Percentiles rank a stretch among this genome's conserved stretches.
Evolutionary conservation across 2,888 invertebrate species (phyloP).

Genomic region (Saturnia japonica): DNA sequence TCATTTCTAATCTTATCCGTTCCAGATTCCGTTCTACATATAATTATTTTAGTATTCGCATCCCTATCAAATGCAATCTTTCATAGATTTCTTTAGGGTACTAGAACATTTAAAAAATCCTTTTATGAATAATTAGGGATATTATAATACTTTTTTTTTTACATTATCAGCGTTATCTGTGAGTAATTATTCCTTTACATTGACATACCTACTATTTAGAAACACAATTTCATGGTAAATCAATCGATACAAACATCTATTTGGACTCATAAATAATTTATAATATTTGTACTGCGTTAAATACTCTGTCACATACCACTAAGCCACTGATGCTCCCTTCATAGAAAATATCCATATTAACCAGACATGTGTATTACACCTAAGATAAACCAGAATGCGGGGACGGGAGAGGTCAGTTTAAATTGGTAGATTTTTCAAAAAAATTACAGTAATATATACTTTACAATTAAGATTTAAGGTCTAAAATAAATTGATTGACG

Average conservation of each 20-base stretch:
- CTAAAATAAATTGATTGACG: slow-evolving; percentile 28
- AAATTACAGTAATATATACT: slow-evolving; percentile 21
- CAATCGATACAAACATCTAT: slow-evolving; percentile 23
- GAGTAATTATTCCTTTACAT: neutral
- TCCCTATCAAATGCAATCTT: too few species aligned
- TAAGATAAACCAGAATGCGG: neutral
- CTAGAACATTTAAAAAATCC: too few species aligned
- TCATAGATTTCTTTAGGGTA: too few species aligned
- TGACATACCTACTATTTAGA: neutral
- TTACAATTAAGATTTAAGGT: slow-evolving; percentile 25
- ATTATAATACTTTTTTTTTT: too few species aligned
- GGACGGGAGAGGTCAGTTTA: slow-evolving; percentile 25
- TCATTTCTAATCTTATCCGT: too few species aligned
- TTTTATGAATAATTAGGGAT: too few species aligned
- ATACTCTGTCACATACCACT: slow-evolving; percentile 28
- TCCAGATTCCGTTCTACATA: too few species aligned
- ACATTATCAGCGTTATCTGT: too few species aligned
- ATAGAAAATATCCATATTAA: slow-evolving; percentile 30
- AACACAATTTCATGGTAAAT: slow-evolving; percentile 12
- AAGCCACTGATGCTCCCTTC: slow-evolving; percentile 40
- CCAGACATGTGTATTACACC: slow-evolving; percentile 26
- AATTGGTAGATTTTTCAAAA: slow-evolving; percentile 22
- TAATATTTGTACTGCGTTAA: slow-evolving; percentile 52
- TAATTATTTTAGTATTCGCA: too few species aligned
- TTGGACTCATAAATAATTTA: slow-evolving; percentile 48